Conservation (phyloP, 2,888 invertebrate genomes). For the Sisyra terminalis region DNA sequence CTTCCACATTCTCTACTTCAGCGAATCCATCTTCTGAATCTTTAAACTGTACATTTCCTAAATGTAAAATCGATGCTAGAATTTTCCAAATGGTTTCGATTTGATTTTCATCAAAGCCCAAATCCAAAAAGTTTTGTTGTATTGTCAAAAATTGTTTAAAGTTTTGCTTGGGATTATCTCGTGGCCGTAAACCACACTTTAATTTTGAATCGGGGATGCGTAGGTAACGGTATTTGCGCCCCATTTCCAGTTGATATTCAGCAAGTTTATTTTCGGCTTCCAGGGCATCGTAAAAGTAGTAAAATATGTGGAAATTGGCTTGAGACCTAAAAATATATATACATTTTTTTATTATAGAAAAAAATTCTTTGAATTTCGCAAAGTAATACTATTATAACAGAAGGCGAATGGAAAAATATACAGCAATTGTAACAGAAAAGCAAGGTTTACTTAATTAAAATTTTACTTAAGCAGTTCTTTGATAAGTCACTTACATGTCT, state of each 20-base stretch:
- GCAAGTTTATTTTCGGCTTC: conserved; percentile 46
- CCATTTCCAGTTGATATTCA: conserved; percentile 48
- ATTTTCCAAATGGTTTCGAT: conserved; percentile 51
- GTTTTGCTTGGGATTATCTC: conserved; percentile 49
- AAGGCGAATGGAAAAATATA: too few species aligned
- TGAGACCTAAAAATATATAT: conserved; percentile 66
- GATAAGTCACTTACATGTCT: conserved; percentile 40
- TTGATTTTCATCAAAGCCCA: conserved; percentile 59
- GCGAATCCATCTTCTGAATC: conserved; percentile 46
- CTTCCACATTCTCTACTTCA: conserved; percentile 56
- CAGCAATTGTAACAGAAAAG: too few species aligned
- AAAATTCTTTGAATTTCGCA: too few species aligned
- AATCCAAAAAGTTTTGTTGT: conserved; percentile 39
- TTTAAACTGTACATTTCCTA: conserved; percentile 67
- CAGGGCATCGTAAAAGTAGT: conserved; percentile 78
- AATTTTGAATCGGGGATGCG: conserved; percentile 40
- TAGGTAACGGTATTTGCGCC: conserved; percentile 58
- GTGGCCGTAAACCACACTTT: conserved; percentile 39
- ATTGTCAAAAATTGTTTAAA: conserved; percentile 44
- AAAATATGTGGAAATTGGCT: conserved; percentile 78
- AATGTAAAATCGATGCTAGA: conserved; percentile 55
- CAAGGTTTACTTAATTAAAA: too few species aligned
- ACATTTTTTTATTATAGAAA: too few species aligned
- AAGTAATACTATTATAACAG: too few species aligned
- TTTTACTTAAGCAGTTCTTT: background rate